Evolutionary conservation across 2,113 vertebrate species (phyloP), one percentile per base, ranked within the genome.

Genomic region (Neotoma lepida): DNA sequence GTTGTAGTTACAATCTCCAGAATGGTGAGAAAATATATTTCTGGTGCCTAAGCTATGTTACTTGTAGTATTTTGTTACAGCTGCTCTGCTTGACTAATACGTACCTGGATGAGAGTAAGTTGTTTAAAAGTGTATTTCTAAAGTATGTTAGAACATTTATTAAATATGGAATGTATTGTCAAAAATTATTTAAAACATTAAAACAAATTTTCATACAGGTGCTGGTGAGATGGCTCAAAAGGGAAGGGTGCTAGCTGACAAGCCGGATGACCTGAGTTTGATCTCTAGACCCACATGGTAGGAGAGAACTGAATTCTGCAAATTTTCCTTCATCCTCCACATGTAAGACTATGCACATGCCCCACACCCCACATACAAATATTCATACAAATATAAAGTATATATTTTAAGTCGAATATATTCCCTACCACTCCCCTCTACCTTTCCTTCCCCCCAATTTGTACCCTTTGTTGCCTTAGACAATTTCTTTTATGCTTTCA

Each of bases 41-140:
- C 56, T 30, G 22, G 58, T n/a, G 61, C n/a, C 51, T 84, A 63
- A 49, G 54, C 66, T 49, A n/a, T 85, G 9, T 20, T 61, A 30
- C 44, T 41, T 85, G 66, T 71, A 41, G 15, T 63, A n/a, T 61
- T 91, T 82, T 91, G 39, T 73, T 44, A 84, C 20, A 56, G 8
- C 66, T 73, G 13, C 68, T 12, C 30, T 85, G 71, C 0, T 44
- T 84, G 30, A 46, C 7, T 58, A 84, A 73, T 58, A 63, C 14
- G 85, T 35, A 89, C 98, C 98, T 86, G 99, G 99, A 94, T 98
- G 98, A 10, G 99, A 99, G 98, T 99, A 98, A 98, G 99, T 96
- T 26, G 0, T 51, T 13, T 35, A 49, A 86, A 89, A 61, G 33
- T 64, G 22, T 41, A 78, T 84, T 81, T 81, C 20, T 56, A 56